Base-by-base conservation (phyloP, 2,113 vertebrate genomes). In the Mystacornis crossleyi region DNA sequence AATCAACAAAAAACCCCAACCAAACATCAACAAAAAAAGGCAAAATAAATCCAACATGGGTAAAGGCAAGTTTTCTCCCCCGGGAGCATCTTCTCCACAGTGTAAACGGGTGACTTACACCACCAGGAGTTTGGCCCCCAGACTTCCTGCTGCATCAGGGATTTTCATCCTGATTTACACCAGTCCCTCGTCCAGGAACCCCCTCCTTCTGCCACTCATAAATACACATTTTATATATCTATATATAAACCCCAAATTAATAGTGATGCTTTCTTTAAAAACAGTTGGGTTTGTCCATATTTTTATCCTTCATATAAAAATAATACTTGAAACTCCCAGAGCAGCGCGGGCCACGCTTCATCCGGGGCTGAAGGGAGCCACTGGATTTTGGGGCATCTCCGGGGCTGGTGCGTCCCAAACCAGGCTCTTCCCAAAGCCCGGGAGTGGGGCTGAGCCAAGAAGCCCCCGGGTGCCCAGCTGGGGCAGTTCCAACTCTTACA, bases 291-390 rank as follows among this genome's bases (percentile, higher is more conserved):
- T 87, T 34, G 31, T 88, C 88, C 92, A 24, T 36, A 3, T 67
- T 84, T 74, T 74, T 57, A 62, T 83, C 86, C 78, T 18, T n/a
- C 28, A 1, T 92, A 92, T 20, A 90, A 95, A 96, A 94, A 97
- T 91, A 95, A 91, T 38, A 43, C 87, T 87, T 93, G 78, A 43
- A 70, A 45, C 20, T 55, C 72, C 70, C 29, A 62, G 36, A 95
- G 81, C 87, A 88, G 92, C 33, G 5, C 0, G 1, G 86, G 74
- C 85, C 88, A 55, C 43, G 21, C 78, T 91, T 84, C 84, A 53
- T 25, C 45, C 3, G 0, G 70, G 50, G 62, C 67, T 14, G 4
- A 75, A 42, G 38, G 25, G 78, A 36, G 53, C 33, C 25, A 11
- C n/a, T 47, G 82, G 71, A 67, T 51, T 25, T 14, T 18, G 31